A percentile compares a stretch with the other conserved stretches of the same genome.
phyloP scores from a whole-genome alignment of 2,888 invertebrate genomes.

The Melitaea athalia region DNA sequence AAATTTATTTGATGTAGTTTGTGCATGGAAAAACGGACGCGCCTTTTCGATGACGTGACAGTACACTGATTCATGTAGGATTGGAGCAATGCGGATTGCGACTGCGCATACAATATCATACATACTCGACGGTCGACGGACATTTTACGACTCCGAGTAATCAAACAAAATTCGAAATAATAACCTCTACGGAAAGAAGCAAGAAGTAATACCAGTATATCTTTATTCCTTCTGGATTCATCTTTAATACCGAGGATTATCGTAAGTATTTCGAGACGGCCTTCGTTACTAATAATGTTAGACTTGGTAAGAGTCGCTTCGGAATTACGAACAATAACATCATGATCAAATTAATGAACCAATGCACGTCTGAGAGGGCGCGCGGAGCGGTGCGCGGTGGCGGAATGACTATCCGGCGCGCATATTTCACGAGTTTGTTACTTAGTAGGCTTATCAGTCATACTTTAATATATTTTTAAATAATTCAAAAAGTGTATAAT shows the following conservation, averaged over 20 bases:
- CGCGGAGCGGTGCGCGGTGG: conserved; percentile 34
- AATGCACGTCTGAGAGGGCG: conserved; percentile 45
- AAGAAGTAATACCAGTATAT: conserved; percentile 31
- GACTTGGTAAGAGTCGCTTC: conserved; percentile 35
- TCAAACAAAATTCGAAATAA: conserved; percentile 36
- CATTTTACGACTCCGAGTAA: conserved; percentile 49
- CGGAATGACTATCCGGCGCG: conserved; percentile 43
- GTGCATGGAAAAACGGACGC: conserved; percentile 58
- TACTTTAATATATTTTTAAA: background rate
- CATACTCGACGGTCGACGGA: conserved; percentile 49
- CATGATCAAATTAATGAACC: conserved; percentile 45
- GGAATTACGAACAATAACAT: conserved; percentile 43
- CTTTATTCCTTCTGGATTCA: conserved; percentile 38
- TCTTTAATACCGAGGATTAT: conserved; percentile 26
- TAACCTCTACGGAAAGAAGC: conserved; percentile 25
- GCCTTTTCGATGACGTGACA: conserved; percentile 69
- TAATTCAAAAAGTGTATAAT: background rate
- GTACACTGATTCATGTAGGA: conserved; percentile 63
- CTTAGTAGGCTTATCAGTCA: background rate
- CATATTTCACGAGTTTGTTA: conserved; percentile 35
- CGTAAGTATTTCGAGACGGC: conserved; percentile 23
- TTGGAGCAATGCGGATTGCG: conserved; percentile 61
- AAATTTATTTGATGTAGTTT: conserved; percentile 28
- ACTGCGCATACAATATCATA: conserved; percentile 60
- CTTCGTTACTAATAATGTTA: conserved; percentile 31